Conservation (phyloP, 2,888 invertebrate genomes). For the Hypercompe scribonia region DNA sequence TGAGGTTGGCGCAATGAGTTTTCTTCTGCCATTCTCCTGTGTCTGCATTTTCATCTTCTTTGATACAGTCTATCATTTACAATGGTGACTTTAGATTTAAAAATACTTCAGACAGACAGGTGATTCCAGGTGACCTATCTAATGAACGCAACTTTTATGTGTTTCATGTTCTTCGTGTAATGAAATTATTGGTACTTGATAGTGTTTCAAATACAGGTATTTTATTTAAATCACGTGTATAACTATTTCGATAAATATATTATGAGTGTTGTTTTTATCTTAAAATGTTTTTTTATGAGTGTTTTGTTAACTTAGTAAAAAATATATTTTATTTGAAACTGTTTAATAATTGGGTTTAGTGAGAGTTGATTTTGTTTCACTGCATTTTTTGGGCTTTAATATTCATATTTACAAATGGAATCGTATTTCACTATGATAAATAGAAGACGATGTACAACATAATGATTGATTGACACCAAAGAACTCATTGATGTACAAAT, state of each 20-base stretch:
- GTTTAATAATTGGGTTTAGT: neutral
- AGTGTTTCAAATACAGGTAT: slow-evolving; percentile 14
- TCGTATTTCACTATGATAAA: neutral
- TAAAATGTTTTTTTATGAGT: slow-evolving; percentile 26
- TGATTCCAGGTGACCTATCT: neutral
- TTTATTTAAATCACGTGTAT: slow-evolving; percentile 42
- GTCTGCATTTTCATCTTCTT: too few species aligned
- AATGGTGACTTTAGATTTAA: too few species aligned
- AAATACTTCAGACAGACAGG: neutral
- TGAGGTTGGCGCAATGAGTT: too few species aligned
- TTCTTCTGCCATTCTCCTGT: too few species aligned
- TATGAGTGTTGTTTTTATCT: slow-evolving; percentile 32
- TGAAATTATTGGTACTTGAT: neutral
- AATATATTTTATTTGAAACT: slow-evolving; percentile 1
- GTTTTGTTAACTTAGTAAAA: neutral
- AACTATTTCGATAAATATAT: slow-evolving; percentile 42
- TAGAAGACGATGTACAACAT: too few species aligned
- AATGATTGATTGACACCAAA: too few species aligned
- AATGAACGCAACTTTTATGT: neutral
- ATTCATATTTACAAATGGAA: neutral
- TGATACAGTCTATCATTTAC: too few species aligned
- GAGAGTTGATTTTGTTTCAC: slow-evolving; percentile 9
- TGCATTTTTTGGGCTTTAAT: neutral
- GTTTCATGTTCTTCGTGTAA: neutral
- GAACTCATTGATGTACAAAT: too few species aligned